Evolutionary conservation across 2,113 vertebrate species (phyloP).

Genomic region (Callocephalon fimbriatum): DNA sequence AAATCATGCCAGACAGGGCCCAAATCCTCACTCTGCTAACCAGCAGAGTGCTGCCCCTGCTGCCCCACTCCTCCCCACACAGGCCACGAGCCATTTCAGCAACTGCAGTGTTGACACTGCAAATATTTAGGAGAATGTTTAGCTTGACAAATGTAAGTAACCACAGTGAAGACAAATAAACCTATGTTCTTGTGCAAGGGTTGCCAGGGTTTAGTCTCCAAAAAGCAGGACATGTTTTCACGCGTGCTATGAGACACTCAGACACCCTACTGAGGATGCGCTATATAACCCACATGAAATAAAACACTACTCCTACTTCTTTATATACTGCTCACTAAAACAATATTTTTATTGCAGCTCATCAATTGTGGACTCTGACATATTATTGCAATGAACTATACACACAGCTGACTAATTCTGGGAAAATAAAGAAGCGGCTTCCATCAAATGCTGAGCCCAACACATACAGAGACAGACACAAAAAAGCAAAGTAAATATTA

Average conservation of each 20-base stretch:
- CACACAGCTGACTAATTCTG: background rate
- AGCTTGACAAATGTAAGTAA: background rate
- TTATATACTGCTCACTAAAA: background rate
- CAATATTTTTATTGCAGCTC: background rate
- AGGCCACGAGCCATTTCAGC: background rate
- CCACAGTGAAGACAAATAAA: slow-evolving; percentile 13
- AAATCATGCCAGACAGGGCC: no score
- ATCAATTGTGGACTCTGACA: background rate
- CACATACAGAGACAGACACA: background rate
- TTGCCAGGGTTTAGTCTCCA: background rate
- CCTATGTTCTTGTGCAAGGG: background rate
- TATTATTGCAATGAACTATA: background rate
- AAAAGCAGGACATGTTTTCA: background rate
- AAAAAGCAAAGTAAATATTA: slow-evolving; percentile 38
- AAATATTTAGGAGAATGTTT: slow-evolving; percentile 46
- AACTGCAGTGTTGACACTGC: background rate
- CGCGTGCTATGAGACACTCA: background rate
- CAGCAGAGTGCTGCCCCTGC: background rate
- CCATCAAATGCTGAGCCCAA: background rate
- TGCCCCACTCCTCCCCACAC: background rate
- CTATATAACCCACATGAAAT: background rate
- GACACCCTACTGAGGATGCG: background rate
- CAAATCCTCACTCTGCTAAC: background rate
- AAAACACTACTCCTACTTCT: background rate
- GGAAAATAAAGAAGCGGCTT: background rate